Evolutionary conservation across 2,888 invertebrate species (phyloP).

Genomic region (Rotaria magnacalcarata): DNA sequence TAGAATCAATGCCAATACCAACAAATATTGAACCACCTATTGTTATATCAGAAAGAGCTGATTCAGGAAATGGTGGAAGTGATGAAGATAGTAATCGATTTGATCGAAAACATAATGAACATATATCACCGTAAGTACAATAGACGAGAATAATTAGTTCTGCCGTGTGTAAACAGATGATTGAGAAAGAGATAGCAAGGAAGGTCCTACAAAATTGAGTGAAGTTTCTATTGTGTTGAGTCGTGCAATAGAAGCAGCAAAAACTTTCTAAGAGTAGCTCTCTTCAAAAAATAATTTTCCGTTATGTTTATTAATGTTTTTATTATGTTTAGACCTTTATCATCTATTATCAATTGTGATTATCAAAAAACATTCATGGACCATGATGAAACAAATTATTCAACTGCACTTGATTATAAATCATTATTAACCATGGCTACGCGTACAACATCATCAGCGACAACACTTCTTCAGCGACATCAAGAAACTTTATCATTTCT

Average conservation of each 20-base stretch:
- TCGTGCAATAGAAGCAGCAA: too few relatives aligned
- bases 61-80: background rate
- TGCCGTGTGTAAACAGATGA: too few relatives aligned
- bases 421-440: background rate
- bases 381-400: background rate
- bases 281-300: too few relatives aligned
- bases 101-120: background rate
- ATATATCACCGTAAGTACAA: too few relatives aligned
- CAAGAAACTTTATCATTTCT: constrained; percentile 4
- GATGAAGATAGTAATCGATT: background rate
- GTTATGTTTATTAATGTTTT: too few relatives aligned
- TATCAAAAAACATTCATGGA: background rate
- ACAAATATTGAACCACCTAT: background rate
- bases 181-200: too few relatives aligned
- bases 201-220: too few relatives aligned
- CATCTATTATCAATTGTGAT: background rate
- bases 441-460: constrained; percentile 16
- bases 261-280: too few relatives aligned
- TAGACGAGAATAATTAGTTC: too few relatives aligned
- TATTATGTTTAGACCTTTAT: background rate
- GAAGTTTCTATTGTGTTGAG: too few relatives aligned
- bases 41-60: background rate
- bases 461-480: constrained; percentile 1
- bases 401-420: background rate
- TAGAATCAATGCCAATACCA: background rate